phyloP scores from a whole-genome alignment of 2,113 vertebrate species.

The Coracopsis vasa region DNA sequence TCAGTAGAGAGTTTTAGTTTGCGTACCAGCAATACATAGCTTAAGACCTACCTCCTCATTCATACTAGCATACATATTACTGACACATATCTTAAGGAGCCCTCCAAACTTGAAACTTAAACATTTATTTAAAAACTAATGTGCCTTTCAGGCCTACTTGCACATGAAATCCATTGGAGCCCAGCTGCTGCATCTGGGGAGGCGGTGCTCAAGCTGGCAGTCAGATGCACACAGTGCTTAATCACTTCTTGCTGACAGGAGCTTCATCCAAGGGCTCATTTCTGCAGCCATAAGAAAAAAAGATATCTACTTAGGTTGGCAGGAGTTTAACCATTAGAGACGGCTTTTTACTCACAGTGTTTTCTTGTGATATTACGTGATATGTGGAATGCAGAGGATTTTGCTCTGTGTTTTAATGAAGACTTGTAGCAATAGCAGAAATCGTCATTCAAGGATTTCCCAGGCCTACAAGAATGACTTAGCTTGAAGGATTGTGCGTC shows the following conservation, averaged over 20 bases:
- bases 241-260: not conserved
- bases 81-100: not conserved
- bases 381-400: not conserved
- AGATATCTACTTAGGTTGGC: not conserved
- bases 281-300: not conserved
- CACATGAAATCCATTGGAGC: not conserved
- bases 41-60: not conserved
- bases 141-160: not conserved
- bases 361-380: not conserved
- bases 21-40: not conserved
- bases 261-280: not conserved
- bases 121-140: not conserved
- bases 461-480: not conserved
- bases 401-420: not conserved
- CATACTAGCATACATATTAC: not conserved
- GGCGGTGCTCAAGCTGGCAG: not conserved
- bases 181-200: fast-evolving
- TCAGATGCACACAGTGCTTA: not conserved
- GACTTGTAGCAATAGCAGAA: not conserved
- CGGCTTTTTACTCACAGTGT: not conserved
- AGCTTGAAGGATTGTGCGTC: not conserved
- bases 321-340: not conserved
- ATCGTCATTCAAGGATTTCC: not conserved
- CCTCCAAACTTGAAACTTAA: not conserved
- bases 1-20: not conserved